Evolutionary conservation across 1,140 invertebrate genomes (phyloP), one percentile per base, ranked within the genome.

Genomic region (Nautilus pompilius): DNA sequence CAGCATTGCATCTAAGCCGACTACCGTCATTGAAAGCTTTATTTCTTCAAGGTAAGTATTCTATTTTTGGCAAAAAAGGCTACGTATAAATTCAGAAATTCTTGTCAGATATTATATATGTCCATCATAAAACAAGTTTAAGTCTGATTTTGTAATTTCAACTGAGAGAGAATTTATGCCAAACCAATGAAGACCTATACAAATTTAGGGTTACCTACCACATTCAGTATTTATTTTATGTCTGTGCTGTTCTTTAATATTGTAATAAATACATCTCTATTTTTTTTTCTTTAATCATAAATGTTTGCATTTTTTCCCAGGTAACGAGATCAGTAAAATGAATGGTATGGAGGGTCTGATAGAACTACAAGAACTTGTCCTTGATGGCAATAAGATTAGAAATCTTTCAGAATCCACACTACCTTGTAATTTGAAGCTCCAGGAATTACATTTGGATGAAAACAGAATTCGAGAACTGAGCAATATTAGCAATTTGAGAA

Each of bases 371-470:
- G 81, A 83, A 62, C 70, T 83, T 8, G 81, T 83, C 15, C 68
- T 83, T 13, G 81, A 83, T 58, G 71, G 78, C 55, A 83, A 83
- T 67, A 82, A 79, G 66, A 81, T 83, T 53, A 82, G 80, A 62
- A 59, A 33, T 26, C 57, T 82, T 13, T 66, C 68, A n/a, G 81
- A 83, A 24, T 61, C 55, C 3, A 78, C 80, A 8, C 82, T 83
- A 62, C 56, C 72, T 5, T 75, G 75, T 57, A 79, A 81, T 63
- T 76, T 72, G 74, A 80, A 81, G 49, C 68, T 83, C 20, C 72
- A 79, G 63, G 82, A 83, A 57, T 66, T 83, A n/a, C 82, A 83
- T 60, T 54, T 83, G 57, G 82, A 83, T 68, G 82, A 83, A 51
- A 83, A 83, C 65, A 66, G 82, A 30, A 69, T 83, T 5, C 60